Evolutionary conservation across 2,888 invertebrate genomes (phyloP), one percentile per base, ranked within the genome.

Genomic region (Ochlodes sylvanus): DNA sequence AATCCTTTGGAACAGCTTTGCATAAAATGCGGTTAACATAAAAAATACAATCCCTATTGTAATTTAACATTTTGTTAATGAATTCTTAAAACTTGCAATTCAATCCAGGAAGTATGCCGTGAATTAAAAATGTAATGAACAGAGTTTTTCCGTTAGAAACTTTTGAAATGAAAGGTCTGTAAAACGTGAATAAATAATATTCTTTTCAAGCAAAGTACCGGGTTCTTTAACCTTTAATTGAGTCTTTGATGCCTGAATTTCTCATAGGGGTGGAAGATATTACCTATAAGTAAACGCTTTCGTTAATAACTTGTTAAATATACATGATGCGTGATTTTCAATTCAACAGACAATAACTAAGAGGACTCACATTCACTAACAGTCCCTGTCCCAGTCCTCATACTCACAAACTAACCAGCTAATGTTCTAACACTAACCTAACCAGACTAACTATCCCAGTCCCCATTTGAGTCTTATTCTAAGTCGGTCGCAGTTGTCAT

Each of bases 81-180:
- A 14, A 64, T 65, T 65, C 57, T 14, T 47, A 44, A 38, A 65
- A 65, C 64, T 42, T 56, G 47, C 64, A 57, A 57, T 65, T 57
- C 27, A 32, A 63, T 55, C 42, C 10, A 34, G 14, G 47, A 15
- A 63, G 32, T 55, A 9, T 47, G 17, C 14, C 56, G 4, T 47
- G 44, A 47, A 57, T 57, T 57, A 38, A 65, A 57, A 65, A 56
- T 55, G 44, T 57, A 57, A 57, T 65, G 34, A 38, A 21, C 3
- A 54, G 19, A 57, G 38, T 15, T 57, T 47, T n/a, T 15, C 50
- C 42, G 15, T 27, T 17, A 50, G 38, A 50, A 65, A 57, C 7
- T 57, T 65, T 50, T 21, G 34, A 21, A 50, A 41, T 38, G 44
- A 47, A 65, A 65, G 57, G 38, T 65, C 41, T 42, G 17, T 15